Evolutionary conservation across 1,140 invertebrate species (phyloP), one percentile per base, ranked within the genome.

Genomic region (Neuroterus valhalla): DNA sequence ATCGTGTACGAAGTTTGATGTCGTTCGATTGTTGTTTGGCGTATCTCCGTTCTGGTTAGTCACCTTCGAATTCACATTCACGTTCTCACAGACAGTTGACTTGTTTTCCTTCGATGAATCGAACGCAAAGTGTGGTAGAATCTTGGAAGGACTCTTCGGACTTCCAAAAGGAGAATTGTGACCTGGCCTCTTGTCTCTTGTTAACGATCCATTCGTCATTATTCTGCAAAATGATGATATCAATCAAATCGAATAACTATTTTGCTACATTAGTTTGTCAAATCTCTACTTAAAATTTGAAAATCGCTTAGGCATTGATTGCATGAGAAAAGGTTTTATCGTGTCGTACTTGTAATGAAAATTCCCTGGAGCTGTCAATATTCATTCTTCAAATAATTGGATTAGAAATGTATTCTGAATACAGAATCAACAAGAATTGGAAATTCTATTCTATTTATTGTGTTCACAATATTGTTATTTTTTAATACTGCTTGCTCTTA

Each of bases 161-260:
- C 86, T 88, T 43, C 91, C 89, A 68, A 90, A 91, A 0, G 88
- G 89, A 15, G 91, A 92, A 73, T 87, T 86, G 72, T 81, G 91
- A 71, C 86, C 86, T 42, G 88, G 85, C 89, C 96, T 88, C 91
- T 94, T 91, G 85, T 96, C 96, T 21, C 96, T 91, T 2, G 96
- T 95, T 68, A 97, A 86, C 46, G 96, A 96, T 44, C 97, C 96
- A 89, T 98, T 95, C 12, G 97, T 96, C 88, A 96, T 96, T 75
- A 98, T 95, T 84, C 96, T 95, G 89, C 90, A 92, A 83, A 38
- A 38, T 38, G 10, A 38, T 38, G 6, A 38, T 66, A 68, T 78
- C 81, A 78, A 78, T 66, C 72, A 77, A 26, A 77, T 72, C 45
- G 43, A 55, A 69, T 46, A 73, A 23, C 19, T 19, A 38, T 68